Conservation (phyloP, 2,888 invertebrate genomes). For the Quadriops clusia region DNA sequence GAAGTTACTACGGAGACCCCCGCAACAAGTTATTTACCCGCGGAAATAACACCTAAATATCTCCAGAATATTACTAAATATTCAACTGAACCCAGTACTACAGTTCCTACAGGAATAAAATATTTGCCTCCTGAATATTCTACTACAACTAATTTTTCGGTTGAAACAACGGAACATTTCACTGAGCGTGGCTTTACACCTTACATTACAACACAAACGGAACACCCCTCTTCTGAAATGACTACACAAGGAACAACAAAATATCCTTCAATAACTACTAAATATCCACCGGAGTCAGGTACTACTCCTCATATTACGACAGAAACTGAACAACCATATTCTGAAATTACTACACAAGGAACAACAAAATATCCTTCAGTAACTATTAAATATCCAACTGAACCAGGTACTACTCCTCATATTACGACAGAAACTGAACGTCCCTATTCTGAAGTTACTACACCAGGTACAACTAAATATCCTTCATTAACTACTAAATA, state of each 20-base stretch:
- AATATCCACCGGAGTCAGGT: no score
- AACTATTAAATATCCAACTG: not conserved
- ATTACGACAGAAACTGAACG: slow-evolving; percentile 2
- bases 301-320: slow-evolving; percentile 2
- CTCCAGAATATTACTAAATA: not conserved
- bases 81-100: not conserved
- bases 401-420: not conserved
- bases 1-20: no score
- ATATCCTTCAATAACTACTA: no score
- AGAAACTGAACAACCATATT: slow-evolving; percentile 1
- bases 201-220: not conserved
- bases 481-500: not conserved
- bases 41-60: slow-evolving; percentile 1
- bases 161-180: not conserved
- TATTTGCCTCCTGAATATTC: not conserved
- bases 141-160: not conserved
- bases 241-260: not conserved
- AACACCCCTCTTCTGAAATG: slow-evolving; percentile 1
- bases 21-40: not conserved
- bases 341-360: not conserved
- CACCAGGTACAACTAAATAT: not conserved
- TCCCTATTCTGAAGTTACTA: no score
- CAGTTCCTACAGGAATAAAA: not conserved
- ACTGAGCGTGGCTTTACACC: not conserved
- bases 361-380: not conserved